These are phyloP conservation scores for Crossocerus cetratus DNA, from an alignment of 2,888 invertebrate genomes.

Conservation along the genomic window DNA sequence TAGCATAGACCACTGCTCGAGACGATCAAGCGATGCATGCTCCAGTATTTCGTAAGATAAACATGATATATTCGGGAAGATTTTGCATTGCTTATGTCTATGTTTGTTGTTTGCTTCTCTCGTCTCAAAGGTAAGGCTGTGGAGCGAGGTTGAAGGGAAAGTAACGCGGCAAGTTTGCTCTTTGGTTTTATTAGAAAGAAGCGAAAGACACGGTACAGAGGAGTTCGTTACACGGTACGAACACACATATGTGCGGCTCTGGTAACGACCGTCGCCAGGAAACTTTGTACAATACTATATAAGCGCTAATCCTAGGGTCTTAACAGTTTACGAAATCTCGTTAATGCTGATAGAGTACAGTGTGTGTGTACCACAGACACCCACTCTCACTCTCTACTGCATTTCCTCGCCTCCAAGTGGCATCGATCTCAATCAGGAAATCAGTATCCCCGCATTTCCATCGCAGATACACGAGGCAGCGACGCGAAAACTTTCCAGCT, in stretches of 20 bases:
- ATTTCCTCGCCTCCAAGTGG: conserved; percentile 9
- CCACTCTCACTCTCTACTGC: conserved; percentile 3
- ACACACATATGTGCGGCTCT: background rate
- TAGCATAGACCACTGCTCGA: no score
- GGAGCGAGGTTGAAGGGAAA: conserved; percentile 17
- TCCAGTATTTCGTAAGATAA: no score
- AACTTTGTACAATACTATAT: conserved; percentile 41
- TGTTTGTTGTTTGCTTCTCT: background rate
- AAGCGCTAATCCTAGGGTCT: conserved; percentile 45
- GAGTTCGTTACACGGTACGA: conserved; percentile 31
- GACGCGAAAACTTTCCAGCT: conserved; percentile 11
- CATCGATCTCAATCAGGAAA: conserved; percentile 16
- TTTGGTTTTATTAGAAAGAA: conserved; percentile 74
- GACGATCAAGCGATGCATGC: no score
- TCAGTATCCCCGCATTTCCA: conserved; percentile 28
- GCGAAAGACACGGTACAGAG: conserved; percentile 58
- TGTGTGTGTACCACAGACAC: conserved; percentile 10
- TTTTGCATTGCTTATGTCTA: no score
- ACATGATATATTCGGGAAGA: no score
- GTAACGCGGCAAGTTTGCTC: conserved; percentile 58
- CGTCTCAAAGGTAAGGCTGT: background rate
- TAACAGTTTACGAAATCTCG: conserved; percentile 38
- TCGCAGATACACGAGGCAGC: conserved; percentile 7
- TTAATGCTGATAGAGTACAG: conserved; percentile 7
- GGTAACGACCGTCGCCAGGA: conserved; percentile 19